phyloP scores from a whole-genome alignment of 2,888 invertebrate species.

The Ellobium chinense region DNA sequence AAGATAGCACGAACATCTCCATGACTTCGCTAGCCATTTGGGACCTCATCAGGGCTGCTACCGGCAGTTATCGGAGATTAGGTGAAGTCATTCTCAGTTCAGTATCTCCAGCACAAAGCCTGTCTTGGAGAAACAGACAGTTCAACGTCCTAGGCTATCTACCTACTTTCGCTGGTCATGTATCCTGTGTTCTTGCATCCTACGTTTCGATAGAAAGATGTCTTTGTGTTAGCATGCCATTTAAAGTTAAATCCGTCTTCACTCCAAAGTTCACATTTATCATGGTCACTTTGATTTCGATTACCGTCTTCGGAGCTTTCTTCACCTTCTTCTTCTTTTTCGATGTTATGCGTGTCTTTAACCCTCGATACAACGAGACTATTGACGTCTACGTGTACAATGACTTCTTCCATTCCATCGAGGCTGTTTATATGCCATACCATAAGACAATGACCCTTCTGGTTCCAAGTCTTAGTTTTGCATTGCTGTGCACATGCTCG shows the following conservation, averaged over 20 bases:
- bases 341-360: not conserved
- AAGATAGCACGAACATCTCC: not conserved
- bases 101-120: not conserved
- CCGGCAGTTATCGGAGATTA: not conserved
- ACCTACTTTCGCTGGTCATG: not conserved
- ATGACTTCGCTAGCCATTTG: not conserved
- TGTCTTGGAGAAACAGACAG: not conserved
- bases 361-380: not conserved
- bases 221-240: not conserved
- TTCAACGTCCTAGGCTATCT: not conserved
- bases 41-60: not conserved
- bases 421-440: not conserved
- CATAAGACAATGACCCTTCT: not conserved
- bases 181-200: not conserved
- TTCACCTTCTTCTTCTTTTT: not conserved
- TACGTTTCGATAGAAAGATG: not conserved
- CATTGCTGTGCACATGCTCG: not conserved
- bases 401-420: not conserved
- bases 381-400: not conserved
- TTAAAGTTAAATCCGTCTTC: conserved; percentile 6
- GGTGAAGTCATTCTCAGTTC: not conserved
- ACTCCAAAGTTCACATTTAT: not conserved
- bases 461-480: not conserved
- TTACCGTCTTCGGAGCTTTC: not conserved
- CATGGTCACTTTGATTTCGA: not conserved